A percentile compares a stretch with the other conserved stretches of the same genome.
Evolutionary conservation across 2,888 invertebrate species (phyloP).

Genomic region (Monoplex corrugatus): DNA sequence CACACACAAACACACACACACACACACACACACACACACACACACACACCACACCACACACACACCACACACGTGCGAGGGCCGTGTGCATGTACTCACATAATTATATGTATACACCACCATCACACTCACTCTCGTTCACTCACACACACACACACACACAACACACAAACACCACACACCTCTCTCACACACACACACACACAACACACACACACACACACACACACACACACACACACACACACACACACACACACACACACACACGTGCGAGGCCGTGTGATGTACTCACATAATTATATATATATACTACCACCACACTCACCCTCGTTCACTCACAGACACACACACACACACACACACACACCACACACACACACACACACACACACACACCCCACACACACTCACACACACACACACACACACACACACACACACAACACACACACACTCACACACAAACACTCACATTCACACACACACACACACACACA

Average conservation of each 20-base stretch:
- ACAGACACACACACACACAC: too few species aligned
- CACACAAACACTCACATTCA: too few species aligned
- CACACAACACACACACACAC: slow-evolving; percentile 22
- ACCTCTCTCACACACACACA: slow-evolving; percentile 38
- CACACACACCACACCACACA: slow-evolving; percentile 13
- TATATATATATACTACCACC: too few species aligned
- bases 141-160: too few species aligned
- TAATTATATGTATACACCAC: slow-evolving; percentile 30
- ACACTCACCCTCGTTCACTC: too few species aligned
- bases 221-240: slow-evolving; percentile 5
- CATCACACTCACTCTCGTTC: slow-evolving; percentile 29
- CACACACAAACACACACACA: slow-evolving; percentile 32
- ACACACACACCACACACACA: too few species aligned
- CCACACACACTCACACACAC: too few species aligned
- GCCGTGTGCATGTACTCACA: slow-evolving; percentile 28
- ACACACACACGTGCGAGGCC: neutral
- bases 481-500: too few species aligned
- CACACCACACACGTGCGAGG: neutral
- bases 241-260: neutral
- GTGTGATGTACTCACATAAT: neutral
- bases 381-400: too few species aligned
- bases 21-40: slow-evolving; percentile 40
- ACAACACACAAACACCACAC: too few species aligned
- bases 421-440: too few species aligned
- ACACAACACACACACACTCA: too few species aligned